Conservation (phyloP, 1,140 invertebrate genomes). For the Amyelois transitella region DNA sequence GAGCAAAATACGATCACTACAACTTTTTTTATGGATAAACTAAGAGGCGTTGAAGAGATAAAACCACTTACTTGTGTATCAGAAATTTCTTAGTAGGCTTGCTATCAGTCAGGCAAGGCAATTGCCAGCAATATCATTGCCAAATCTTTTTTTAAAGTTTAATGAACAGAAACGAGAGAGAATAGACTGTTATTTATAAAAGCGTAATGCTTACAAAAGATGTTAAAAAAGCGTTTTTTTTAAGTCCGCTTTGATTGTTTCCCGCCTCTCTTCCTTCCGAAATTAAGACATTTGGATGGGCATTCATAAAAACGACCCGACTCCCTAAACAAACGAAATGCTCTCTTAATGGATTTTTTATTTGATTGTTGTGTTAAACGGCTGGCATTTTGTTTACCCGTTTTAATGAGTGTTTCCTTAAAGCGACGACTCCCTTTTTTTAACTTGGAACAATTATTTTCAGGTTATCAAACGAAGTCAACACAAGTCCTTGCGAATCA, state of each 20-base stretch:
- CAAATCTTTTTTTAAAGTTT: too few species aligned
- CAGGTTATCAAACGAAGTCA: conserved; percentile 61
- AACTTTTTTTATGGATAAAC: too few species aligned
- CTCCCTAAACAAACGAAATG: conserved; percentile 36
- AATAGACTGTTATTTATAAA: too few species aligned
- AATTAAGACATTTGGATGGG: conserved; percentile 53
- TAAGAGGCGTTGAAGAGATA: too few species aligned
- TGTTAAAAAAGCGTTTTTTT: not conserved
- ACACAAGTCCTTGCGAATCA: conserved; percentile 61
- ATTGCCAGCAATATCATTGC: too few species aligned
- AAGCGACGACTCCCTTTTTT: not conserved
- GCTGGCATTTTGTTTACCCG: conserved; percentile 26
- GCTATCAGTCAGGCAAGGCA: too few species aligned
- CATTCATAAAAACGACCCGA: conserved; percentile 41
- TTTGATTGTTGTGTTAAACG: conserved; percentile 36
- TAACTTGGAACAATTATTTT: conserved; percentile 11
- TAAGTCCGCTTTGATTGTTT: conserved; percentile 8
- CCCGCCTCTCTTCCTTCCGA: conserved; percentile 24
- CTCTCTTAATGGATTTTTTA: conserved; percentile 45
- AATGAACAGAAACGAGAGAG: too few species aligned
- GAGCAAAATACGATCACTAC: not conserved
- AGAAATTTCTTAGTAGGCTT: too few species aligned
- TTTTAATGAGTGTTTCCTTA: conserved; percentile 10
- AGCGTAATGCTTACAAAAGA: not conserved
- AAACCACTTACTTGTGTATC: too few species aligned